phyloP scores from a whole-genome alignment of 2,888 invertebrate genomes.

The Agrilus cyanescens region DNA sequence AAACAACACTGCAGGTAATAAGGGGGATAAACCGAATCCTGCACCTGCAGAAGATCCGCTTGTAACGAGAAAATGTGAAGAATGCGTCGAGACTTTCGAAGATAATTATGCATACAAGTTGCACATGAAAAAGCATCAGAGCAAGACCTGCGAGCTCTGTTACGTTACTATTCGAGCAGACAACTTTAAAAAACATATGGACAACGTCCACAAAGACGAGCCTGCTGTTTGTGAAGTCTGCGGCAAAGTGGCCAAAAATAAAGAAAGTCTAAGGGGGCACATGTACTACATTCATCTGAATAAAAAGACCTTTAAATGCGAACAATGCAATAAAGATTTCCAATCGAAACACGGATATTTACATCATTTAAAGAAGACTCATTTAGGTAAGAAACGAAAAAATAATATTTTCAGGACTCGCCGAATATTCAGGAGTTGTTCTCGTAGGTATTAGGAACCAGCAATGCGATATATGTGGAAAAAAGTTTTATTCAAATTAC shows the following conservation, averaged over 20 bases:
- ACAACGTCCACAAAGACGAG: slow-evolving; percentile 20
- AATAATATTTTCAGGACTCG: background rate
- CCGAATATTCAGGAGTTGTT: slow-evolving; percentile 3
- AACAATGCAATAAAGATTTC: slow-evolving; percentile 24
- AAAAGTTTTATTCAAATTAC: slow-evolving; percentile 7
- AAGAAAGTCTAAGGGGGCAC: slow-evolving; percentile 26
- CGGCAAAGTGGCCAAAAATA: slow-evolving; percentile 26
- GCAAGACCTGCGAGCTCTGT: slow-evolving; percentile 25
- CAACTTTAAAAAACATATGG: slow-evolving; percentile 25
- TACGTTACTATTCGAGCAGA: slow-evolving; percentile 20
- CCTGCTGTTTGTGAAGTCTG: slow-evolving; percentile 28
- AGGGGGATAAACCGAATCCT: too few species aligned
- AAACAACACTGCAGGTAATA: too few species aligned
- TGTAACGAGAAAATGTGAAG: slow-evolving; percentile 7
- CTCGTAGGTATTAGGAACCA: slow-evolving; percentile 10
- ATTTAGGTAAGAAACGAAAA: slow-evolving; percentile 15
- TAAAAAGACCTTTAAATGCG: slow-evolving; percentile 23
- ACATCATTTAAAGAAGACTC: slow-evolving; percentile 25
- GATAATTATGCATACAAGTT: slow-evolving; percentile 10
- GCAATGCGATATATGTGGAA: slow-evolving; percentile 10
- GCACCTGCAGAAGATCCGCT: slow-evolving; percentile 1
- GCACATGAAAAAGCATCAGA: slow-evolving; percentile 23
- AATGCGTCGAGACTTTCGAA: slow-evolving; percentile 12
- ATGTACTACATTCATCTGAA: slow-evolving; percentile 27
- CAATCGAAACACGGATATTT: slow-evolving; percentile 23